Base-by-base conservation (phyloP, 2,113 vertebrate species). In the Miniopterus natalensis region DNA sequence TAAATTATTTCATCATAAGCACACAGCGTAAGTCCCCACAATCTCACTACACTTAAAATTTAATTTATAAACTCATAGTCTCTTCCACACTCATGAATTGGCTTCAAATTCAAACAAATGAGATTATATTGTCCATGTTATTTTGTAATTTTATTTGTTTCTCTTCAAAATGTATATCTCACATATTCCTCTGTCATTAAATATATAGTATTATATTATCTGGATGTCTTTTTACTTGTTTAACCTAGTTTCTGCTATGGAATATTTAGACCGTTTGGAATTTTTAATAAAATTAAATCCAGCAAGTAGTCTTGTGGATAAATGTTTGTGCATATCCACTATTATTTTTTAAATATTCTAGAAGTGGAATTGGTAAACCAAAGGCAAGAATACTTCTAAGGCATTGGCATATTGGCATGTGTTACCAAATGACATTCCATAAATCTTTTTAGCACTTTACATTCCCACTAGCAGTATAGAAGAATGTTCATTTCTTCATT, bases 171-270 rank as follows among this genome's bases (percentile, higher is more conserved):
- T 29, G 20, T 36, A 8, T 20, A 68, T 85, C n/a, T 71, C 21
- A 36, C 1, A 49, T 79, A 14, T 83, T 66, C 49, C 4, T 31
- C 45, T 81, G 6, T 78, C 63, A 79, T 70, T 95, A 77, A 83
- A 66, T 66, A 83, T 31, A 18, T 49, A 51, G 8, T 59, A 68
- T 73, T 84, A 75, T 78, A 83, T 83, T 87, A 63, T 29, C 27
- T 79, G 45, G n/a, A 75, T 57, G 7, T 83, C 71, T 94, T 63
- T 57, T 53, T 83, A 59, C 36, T 94, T 94, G 83, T 68, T 92
- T 87, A 78, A 86, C 8, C 5, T 63, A 27, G 78, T 53, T 78
- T 6, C 3, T 92, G 18, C n/a, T 84, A 17, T 15, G 70, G 13
- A 87, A 66, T 40, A 88, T 77, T 92, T 53, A 70, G 27, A 27